Conservation (phyloP, 2,113 vertebrate genomes). For the Eupsittula cactorum region DNA sequence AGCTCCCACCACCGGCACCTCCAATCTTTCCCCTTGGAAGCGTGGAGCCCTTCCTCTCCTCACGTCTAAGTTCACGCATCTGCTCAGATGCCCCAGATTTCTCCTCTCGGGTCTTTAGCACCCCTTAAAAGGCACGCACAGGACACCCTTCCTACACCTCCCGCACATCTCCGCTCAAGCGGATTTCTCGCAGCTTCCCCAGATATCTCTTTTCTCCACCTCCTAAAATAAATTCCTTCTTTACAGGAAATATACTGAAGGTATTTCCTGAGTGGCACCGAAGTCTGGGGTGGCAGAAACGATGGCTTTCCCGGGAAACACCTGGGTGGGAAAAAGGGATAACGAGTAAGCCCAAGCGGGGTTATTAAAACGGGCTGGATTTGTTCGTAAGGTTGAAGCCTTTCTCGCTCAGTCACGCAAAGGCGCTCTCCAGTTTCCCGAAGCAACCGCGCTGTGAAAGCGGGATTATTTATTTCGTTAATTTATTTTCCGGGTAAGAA, state of each 20-base stretch:
- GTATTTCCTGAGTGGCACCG: neutral
- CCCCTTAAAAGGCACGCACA: neutral
- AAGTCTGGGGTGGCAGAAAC: neutral
- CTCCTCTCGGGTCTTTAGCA: neutral
- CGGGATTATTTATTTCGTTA: neutral
- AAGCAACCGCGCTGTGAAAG: neutral
- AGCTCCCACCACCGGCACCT: neutral
- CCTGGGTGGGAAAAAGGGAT: neutral
- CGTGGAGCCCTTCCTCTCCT: neutral
- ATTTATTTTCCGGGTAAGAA: neutral
- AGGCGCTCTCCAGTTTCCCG: neutral
- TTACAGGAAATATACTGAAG: neutral
- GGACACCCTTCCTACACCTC: neutral
- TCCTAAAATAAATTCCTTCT: neutral
- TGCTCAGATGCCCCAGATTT: neutral
- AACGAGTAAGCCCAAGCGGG: neutral
- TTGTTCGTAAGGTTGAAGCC: neutral
- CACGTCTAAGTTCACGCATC: neutral
- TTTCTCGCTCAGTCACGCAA: neutral
- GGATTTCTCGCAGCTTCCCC: neutral
- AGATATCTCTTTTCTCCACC: neutral
- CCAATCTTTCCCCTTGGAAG: neutral
- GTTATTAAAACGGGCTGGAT: neutral
- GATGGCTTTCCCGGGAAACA: neutral
- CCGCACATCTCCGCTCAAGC: neutral